Conservation (phyloP, 2,113 vertebrate genomes). For the Diadophis punctatus region DNA sequence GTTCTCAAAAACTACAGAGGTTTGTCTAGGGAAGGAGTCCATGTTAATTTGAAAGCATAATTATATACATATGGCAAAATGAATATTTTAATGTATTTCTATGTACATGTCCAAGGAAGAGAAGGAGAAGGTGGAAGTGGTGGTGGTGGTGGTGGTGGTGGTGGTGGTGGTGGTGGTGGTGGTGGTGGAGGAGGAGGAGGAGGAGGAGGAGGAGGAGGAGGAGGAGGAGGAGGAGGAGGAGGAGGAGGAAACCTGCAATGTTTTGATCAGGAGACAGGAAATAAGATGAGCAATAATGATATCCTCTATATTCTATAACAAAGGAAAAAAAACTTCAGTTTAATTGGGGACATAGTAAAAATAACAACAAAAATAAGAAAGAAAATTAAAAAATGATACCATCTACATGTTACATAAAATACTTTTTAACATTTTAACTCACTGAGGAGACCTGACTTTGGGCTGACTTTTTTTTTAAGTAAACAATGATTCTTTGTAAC, state of each 20-base stretch:
- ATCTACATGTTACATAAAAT: background rate
- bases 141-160: too few relatives aligned
- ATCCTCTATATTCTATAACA: background rate
- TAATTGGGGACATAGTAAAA: background rate
- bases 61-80: background rate
- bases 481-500: background rate
- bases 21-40: background rate
- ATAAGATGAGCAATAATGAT: background rate
- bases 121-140: too few relatives aligned
- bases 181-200: background rate
- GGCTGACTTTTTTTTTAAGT: background rate
- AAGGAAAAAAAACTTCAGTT: background rate
- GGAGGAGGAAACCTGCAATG: background rate
- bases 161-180: too few relatives aligned
- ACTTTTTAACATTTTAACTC: background rate
- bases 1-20: background rate
- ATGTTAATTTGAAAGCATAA: background rate
- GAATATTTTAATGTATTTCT: background rate
- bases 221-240: background rate
- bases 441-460: background rate
- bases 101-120: too few relatives aligned
- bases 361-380: background rate
- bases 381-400: background rate
- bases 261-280: background rate
- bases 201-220: too few relatives aligned